Evolutionary conservation across 2,888 invertebrate genomes (phyloP).

Genomic region (Tanaodytes sp.): DNA sequence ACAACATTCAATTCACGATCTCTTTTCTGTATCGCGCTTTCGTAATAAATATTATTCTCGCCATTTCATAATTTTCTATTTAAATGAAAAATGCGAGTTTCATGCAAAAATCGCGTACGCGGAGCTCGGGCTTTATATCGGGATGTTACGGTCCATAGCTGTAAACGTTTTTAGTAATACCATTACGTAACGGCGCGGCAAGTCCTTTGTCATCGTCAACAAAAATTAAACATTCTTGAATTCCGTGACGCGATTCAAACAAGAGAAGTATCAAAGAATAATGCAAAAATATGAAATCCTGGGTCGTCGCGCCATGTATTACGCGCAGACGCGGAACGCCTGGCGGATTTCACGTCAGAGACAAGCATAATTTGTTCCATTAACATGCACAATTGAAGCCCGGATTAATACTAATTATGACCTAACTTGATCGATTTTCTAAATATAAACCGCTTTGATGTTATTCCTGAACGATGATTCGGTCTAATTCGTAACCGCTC

Average conservation of each 20-base stretch:
- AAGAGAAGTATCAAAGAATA: neutral
- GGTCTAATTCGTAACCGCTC: conserved; percentile 31
- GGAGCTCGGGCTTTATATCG: too few relatives aligned
- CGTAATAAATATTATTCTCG: too few relatives aligned
- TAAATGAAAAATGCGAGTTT: too few relatives aligned
- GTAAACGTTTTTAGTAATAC: conserved; percentile 14
- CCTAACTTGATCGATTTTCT: conserved; percentile 22
- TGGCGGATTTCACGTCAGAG: neutral
- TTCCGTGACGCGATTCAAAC: conserved; percentile 11
- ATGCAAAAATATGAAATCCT: conserved; percentile 15
- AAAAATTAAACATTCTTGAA: conserved; percentile 19
- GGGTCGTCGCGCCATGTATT: neutral
- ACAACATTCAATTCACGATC: too few relatives aligned
- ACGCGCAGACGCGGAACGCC: neutral
- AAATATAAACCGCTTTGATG: conserved; percentile 27
- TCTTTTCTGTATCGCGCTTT: too few relatives aligned
- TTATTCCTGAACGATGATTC: conserved; percentile 21
- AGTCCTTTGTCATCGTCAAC: conserved; percentile 32
- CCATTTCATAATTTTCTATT: too few relatives aligned
- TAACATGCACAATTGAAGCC: conserved; percentile 26
- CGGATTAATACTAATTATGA: conserved; percentile 34
- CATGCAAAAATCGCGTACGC: too few relatives aligned
- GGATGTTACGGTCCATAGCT: conserved; percentile 13
- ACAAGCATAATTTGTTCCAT: conserved; percentile 16
- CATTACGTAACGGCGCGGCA: conserved; percentile 18